These are phyloP conservation scores for Hoplostethus mediterraneus DNA, from an alignment of 2,797 vertebrate species.

Conservation along the genomic window DNA sequence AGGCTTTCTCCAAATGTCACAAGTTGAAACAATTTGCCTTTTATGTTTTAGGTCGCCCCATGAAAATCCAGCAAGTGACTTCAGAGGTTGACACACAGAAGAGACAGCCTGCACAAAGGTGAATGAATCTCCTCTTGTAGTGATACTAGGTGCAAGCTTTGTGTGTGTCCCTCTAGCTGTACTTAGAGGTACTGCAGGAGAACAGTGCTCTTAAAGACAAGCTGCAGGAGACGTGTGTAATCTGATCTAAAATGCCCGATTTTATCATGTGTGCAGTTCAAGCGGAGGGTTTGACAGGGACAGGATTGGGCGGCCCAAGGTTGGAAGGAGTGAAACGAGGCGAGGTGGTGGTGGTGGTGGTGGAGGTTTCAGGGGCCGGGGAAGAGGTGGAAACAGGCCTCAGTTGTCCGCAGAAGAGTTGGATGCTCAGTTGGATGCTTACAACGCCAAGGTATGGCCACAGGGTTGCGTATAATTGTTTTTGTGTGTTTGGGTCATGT, in stretches of 20 bases:
- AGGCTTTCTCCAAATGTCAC: too few relatives aligned
- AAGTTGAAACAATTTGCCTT: background rate
- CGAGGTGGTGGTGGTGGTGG: conserved; percentile 79
- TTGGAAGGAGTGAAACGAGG: conserved; percentile 73
- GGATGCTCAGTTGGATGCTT: conserved; percentile 95
- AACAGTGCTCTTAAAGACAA: conserved; percentile 87
- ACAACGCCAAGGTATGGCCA: conserved; percentile 90
- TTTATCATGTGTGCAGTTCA: conserved; percentile 59
- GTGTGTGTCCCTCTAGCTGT: conserved; percentile 68
- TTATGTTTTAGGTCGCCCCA: conserved; percentile 86
- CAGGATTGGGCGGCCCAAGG: conserved; percentile 81
- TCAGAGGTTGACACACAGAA: conserved; percentile 87
- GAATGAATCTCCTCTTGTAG: conserved; percentile 30
- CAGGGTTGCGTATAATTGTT: rapidly evolving
- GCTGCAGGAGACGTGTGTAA: conserved; percentile 88
- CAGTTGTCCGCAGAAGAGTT: conserved; percentile 94
- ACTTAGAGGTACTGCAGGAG: conserved; percentile 84
- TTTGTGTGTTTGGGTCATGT: background rate
- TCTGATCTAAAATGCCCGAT: background rate
- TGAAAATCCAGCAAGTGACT: conserved; percentile 93
- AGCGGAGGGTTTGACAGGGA: conserved; percentile 89
- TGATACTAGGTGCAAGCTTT: too few relatives aligned
- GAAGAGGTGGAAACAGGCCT: conserved; percentile 85
- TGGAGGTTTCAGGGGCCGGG: conserved; percentile 78
- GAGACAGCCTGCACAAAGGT: conserved; percentile 87